A percentile compares a stretch with the other conserved stretches of the same genome.
Conservation (phyloP, 2,113 vertebrate genomes). For the Pseudopipra pipra region DNA sequence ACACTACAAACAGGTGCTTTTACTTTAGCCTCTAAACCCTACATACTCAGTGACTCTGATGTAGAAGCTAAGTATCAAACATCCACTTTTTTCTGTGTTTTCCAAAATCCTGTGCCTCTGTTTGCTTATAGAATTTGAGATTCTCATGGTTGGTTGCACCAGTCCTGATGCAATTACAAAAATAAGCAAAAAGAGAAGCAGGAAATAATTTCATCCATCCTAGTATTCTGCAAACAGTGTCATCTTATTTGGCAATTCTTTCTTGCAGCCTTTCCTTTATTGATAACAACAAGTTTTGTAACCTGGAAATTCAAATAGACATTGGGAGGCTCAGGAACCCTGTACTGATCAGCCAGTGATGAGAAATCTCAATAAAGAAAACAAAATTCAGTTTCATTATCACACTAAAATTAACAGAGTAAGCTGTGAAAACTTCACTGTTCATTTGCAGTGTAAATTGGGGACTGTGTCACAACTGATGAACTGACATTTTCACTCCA, state of each 20-base stretch:
- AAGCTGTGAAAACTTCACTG: constrained; percentile 27
- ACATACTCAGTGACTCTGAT: not conserved
- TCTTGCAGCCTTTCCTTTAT: not conserved
- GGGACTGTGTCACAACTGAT: not conserved
- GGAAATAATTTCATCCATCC: not conserved
- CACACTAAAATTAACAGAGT: not conserved
- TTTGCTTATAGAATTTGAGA: not conserved
- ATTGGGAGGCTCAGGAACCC: not conserved
- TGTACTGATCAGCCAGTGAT: not conserved
- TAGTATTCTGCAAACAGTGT: not conserved
- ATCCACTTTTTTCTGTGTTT: not conserved
- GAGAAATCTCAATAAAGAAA: not conserved
- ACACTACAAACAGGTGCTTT: not conserved
- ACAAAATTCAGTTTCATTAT: not conserved
- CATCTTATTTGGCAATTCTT: not conserved
- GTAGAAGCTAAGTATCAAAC: not conserved
- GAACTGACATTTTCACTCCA: not conserved
- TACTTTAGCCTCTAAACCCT: not conserved
- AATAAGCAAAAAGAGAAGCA: constrained; percentile 14
- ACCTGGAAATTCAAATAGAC: not conserved
- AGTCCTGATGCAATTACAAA: not conserved
- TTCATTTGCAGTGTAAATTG: constrained; percentile 17
- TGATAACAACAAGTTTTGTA: not conserved
- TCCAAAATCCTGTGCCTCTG: not conserved
- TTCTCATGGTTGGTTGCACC: not conserved